Evolutionary conservation across 2,113 vertebrate species (phyloP).

Genomic region (Sapayoa aenigma): DNA sequence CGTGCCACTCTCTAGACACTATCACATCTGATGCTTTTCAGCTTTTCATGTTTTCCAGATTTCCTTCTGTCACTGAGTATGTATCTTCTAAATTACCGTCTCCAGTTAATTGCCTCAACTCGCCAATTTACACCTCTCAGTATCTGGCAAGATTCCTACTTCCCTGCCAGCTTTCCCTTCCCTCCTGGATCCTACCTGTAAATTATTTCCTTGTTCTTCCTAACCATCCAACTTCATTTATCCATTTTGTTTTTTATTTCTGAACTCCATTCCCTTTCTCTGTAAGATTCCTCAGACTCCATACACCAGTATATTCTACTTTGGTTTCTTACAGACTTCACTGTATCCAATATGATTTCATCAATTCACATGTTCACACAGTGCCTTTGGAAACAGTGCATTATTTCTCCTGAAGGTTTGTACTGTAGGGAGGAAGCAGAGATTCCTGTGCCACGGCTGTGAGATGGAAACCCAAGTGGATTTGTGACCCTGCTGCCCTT

Average conservation of each 20-base stretch:
- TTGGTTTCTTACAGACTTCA: background rate
- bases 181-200: background rate
- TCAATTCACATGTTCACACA: fast-evolving
- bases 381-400: background rate
- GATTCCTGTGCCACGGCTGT: background rate
- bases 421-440: background rate
- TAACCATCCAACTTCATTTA: background rate
- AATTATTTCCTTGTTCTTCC: background rate
- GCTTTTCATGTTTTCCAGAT: conserved; percentile 17
- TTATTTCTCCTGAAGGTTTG: background rate
- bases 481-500: background rate
- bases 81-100: conserved; percentile 15
- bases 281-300: background rate
- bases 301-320: background rate
- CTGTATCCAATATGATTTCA: background rate
- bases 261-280: background rate
- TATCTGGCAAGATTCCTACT: background rate
- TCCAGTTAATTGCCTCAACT: background rate
- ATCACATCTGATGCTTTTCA: background rate
- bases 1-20: background rate
- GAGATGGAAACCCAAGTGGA: background rate
- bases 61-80: background rate
- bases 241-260: background rate
- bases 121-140: background rate
- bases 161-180: background rate